phyloP scores from a whole-genome alignment of 2,113 vertebrate genomes.

The Thomomys bottae region DNA sequence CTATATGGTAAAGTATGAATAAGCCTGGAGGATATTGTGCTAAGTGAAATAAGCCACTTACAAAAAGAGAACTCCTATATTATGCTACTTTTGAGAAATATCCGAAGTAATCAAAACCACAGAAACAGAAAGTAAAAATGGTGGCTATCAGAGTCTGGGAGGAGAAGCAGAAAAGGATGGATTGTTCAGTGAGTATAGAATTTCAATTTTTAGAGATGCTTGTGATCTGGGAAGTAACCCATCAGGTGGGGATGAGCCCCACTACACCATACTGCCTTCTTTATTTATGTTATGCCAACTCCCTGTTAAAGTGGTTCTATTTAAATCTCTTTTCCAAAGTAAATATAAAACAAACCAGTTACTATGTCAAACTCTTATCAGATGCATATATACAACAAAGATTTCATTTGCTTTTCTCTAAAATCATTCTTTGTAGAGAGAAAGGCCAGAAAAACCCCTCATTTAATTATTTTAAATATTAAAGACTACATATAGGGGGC shows the following conservation, averaged over 20 bases:
- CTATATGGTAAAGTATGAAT: neutral
- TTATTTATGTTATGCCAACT: neutral
- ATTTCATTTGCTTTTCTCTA: constrained; percentile 21
- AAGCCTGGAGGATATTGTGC: neutral
- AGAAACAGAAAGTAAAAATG: neutral
- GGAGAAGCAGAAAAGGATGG: neutral
- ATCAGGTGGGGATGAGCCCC: neutral
- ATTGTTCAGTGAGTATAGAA: neutral
- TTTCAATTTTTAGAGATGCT: neutral
- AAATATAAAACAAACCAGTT: constrained; percentile 51
- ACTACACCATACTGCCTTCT: neutral
- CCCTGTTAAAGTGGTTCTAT: neutral
- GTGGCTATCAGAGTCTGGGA: neutral
- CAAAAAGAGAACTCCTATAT: neutral
- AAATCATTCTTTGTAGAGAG: neutral
- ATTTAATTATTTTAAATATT: constrained; percentile 23
- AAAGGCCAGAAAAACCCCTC: constrained; percentile 21
- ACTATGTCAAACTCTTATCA: neutral
- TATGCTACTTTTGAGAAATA: neutral
- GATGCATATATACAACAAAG: neutral
- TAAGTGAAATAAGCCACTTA: constrained; percentile 39
- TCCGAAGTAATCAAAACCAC: neutral
- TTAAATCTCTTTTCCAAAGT: constrained; percentile 34
- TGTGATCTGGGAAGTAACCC: neutral
- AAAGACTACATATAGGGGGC: no score